phyloP scores from a whole-genome alignment of 1,140 invertebrate species.

The Babylonia areolata region DNA sequence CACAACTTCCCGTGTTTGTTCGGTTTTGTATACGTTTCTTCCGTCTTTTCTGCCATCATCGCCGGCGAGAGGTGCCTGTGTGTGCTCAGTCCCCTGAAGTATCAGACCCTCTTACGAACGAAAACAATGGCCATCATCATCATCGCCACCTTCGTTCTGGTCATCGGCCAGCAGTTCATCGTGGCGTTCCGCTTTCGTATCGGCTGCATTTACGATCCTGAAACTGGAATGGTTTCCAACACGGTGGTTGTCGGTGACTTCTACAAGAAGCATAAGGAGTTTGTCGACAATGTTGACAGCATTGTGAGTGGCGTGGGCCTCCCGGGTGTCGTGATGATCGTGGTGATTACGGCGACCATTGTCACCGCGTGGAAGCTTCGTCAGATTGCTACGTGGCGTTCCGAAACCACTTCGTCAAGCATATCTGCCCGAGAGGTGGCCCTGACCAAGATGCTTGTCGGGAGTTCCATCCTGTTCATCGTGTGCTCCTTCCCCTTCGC shows the following conservation, averaged over 20 bases:
- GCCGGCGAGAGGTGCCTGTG: no score
- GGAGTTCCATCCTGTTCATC: no score
- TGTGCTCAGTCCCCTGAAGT: background rate
- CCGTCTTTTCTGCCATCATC: slow-evolving; percentile 7
- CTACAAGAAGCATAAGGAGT: background rate
- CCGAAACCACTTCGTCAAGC: no score
- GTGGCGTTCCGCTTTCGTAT: background rate
- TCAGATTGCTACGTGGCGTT: background rate
- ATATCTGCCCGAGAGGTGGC: no score
- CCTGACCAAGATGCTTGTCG: no score
- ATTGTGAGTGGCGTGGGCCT: slow-evolving; percentile 16
- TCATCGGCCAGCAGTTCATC: background rate
- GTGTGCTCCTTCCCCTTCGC: no score
- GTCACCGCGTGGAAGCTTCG: background rate
- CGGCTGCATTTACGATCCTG: background rate
- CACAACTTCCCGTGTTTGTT: background rate
- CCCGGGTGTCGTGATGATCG: background rate
- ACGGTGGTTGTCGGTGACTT: background rate
- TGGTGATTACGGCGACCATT: background rate
- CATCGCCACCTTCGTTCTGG: background rate
- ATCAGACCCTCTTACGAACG: background rate
- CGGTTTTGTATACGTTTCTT: background rate
- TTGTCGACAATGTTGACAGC: background rate
- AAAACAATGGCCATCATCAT: slow-evolving; percentile 26
- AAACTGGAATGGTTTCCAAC: background rate